Evolutionary conservation across 2,113 vertebrate species (phyloP), one percentile per base, ranked within the genome.

Genomic region (Recurvirostra avosetta): DNA sequence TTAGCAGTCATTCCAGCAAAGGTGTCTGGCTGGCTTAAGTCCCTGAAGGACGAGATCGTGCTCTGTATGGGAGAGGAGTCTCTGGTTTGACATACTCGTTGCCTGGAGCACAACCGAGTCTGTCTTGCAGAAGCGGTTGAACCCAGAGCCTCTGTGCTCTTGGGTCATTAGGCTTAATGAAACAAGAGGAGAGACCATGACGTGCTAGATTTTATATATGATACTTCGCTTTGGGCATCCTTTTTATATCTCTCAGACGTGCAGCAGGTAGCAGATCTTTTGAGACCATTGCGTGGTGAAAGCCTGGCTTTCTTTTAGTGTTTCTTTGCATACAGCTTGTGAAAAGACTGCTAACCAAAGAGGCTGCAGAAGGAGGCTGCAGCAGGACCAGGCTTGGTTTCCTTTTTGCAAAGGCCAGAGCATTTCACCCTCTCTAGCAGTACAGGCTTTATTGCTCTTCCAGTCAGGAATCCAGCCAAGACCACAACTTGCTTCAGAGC

Each of bases 151-250:
- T 78, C 86, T 77, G 4, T 72, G 49, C 70, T 41, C 4, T 30
- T 0, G 77, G 41, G 70, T 92, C 56, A 12, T 92, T 72, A 52
- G 56, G 47, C 72, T 93, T 86, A 78, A 70, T 85, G 52, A 89
- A 88, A 62, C 32, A 55, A 75, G 59, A 84, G 36, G 30, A 1
- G 0, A 71, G 47, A 74, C 32, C 0, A 0, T 30, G 61, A 34
- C 4, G 4, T 71, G 23, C 62, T 82, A 15, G 40, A 34, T 86
- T 58, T 80, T 73, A 23, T 36, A 80, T 9, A 4, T 21, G 43
- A 17, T 73, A 12, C 50, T 73, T 92, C 52, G 12, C 40, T 86
- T 72, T 17, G 41, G 10, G 8, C 43, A 12, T 81, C 38, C 17
- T 92, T 10, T 47, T 50, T 74, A 3, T 66, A 15, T 49, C 59